phyloP scores from a whole-genome alignment of 2,113 vertebrate genomes.

The Arenaria interpres region DNA sequence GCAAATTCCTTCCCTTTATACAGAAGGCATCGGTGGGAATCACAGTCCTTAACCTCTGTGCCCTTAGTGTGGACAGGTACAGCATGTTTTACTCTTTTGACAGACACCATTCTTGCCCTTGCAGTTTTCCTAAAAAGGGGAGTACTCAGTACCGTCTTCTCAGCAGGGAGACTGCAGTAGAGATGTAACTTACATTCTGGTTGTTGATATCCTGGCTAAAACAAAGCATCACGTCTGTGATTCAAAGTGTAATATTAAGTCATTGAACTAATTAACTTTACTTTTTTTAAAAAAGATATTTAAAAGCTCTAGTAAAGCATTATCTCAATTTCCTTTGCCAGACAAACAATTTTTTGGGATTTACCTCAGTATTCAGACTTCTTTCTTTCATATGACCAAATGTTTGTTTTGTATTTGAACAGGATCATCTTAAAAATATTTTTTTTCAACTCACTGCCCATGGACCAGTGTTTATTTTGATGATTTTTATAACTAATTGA shows the following conservation, averaged over 20 bases:
- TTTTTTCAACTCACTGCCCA: background rate
- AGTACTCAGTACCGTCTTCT: background rate
- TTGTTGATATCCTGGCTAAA: background rate
- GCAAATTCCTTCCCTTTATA: constrained; percentile 93
- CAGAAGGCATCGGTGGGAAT: constrained; percentile 98
- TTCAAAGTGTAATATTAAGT: background rate
- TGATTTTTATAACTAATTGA: background rate
- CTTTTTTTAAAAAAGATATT: background rate
- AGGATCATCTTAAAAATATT: background rate
- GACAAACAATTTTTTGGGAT: background rate
- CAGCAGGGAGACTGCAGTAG: background rate
- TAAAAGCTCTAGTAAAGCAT: background rate
- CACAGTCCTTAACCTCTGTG: constrained; percentile 95
- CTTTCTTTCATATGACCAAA: background rate
- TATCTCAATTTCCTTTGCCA: background rate
- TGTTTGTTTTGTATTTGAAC: background rate
- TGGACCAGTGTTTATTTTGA: background rate
- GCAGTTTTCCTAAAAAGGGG: background rate
- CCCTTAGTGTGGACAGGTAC: constrained; percentile 98
- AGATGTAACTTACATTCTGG: background rate
- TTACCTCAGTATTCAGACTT: background rate
- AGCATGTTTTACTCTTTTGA: background rate
- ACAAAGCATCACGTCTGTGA: background rate
- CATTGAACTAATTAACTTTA: background rate
- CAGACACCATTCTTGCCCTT: background rate